A percentile compares a stretch with the other conserved stretches of the same genome.
Conservation (phyloP, 1,140 invertebrate species). For the Apis mellifera region Amel_HAv3.1 CM009931.2:23121001-23121500, state of each 20-base stretch:
- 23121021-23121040: slow-evolving; percentile 38
- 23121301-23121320: slow-evolving; percentile 33
- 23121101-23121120: too few relatives aligned
- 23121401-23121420: slow-evolving; percentile 55
- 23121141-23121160: neutral
- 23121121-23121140: too few relatives aligned
- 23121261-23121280: slow-evolving; percentile 40
- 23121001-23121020: slow-evolving; percentile 74
- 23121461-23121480: slow-evolving; percentile 61
- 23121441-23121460: slow-evolving; percentile 66
- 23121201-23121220: too few relatives aligned
- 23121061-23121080: slow-evolving; percentile 1
- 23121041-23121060: slow-evolving; percentile 49
- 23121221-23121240: neutral
- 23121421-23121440: slow-evolving; percentile 52
- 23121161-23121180: too few relatives aligned
- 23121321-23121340: neutral
- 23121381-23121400: slow-evolving; percentile 57
- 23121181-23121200: neutral
- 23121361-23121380: slow-evolving; percentile 29
- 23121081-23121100: neutral
- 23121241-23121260: slow-evolving; percentile 11
- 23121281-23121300: slow-evolving; percentile 42
- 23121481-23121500: slow-evolving; percentile 62
- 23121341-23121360: slow-evolving; percentile 46